phyloP scores from a whole-genome alignment of 2,113 vertebrate species.

The Mellivora capensis region DNA sequence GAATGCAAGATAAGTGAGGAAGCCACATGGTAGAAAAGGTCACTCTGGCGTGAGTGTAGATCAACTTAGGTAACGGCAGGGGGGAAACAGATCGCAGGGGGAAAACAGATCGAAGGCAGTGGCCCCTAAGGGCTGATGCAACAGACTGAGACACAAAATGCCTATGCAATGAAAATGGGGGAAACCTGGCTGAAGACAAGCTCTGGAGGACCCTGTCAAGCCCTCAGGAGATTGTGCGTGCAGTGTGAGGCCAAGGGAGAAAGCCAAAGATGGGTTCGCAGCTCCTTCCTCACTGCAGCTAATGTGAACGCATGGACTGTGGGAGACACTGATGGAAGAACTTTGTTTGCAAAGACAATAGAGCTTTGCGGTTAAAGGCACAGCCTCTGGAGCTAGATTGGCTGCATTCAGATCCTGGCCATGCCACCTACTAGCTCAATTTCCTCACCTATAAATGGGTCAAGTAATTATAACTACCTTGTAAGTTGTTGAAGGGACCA shows the following conservation, averaged over 20 bases:
- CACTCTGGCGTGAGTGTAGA: neutral
- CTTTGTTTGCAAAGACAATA: neutral
- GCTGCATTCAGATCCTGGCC: neutral
- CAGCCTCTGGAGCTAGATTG: neutral
- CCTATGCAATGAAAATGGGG: neutral
- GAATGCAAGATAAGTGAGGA: neutral
- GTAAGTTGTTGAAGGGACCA: neutral
- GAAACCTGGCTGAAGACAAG: neutral
- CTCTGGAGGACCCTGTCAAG: neutral
- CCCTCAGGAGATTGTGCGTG: neutral
- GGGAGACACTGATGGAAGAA: neutral
- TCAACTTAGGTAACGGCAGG: neutral
- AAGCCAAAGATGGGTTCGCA: neutral
- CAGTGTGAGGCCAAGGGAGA: neutral
- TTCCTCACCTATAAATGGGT: neutral
- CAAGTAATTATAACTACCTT: neutral
- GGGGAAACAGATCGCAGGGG: neutral
- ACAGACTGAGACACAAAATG: neutral
- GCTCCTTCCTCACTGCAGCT: neutral
- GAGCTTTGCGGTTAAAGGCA: neutral
- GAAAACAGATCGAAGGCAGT: neutral
- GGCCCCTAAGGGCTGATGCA: neutral
- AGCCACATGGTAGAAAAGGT: neutral
- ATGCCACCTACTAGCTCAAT: neutral
- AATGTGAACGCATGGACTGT: neutral